A percentile compares a stretch with the other conserved stretches of the same genome.
Conservation (phyloP, 2,113 vertebrate species). For the Progne subis region DNA sequence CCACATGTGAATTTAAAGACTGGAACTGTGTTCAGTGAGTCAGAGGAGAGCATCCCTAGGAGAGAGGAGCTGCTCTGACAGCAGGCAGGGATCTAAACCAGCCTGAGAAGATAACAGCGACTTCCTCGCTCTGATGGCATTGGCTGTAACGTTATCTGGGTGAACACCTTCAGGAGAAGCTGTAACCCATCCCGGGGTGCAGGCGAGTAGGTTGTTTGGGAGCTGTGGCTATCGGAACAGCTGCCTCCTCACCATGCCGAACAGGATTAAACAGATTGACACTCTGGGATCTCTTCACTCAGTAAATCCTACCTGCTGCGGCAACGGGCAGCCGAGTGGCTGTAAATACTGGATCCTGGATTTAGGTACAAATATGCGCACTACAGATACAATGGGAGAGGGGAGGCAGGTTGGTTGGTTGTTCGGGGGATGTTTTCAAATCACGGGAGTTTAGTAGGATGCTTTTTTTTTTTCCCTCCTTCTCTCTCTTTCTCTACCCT, state of each 20-base stretch:
- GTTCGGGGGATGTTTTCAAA: neutral
- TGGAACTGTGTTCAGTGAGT: slow-evolving; percentile 72
- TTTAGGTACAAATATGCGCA: slow-evolving; percentile 80
- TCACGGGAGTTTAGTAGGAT: neutral
- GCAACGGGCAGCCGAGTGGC: slow-evolving; percentile 77
- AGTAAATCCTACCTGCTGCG: slow-evolving; percentile 74
- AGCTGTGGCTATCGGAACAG: neutral
- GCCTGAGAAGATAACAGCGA: neutral
- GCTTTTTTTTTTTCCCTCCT: neutral
- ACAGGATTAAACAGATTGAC: slow-evolving; percentile 80
- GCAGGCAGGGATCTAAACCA: slow-evolving; percentile 37
- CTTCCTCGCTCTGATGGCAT: neutral
- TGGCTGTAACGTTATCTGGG: neutral
- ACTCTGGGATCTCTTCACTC: slow-evolving; percentile 79
- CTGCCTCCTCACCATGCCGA: slow-evolving; percentile 78
- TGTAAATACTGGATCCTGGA: slow-evolving; percentile 98
- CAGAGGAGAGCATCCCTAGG: slow-evolving; percentile 60
- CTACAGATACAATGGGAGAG: neutral
- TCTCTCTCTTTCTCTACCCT: neutral
- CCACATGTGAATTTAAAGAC: slow-evolving; percentile 82
- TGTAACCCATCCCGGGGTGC: neutral
- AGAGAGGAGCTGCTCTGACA: slow-evolving; percentile 35
- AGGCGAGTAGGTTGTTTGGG: neutral
- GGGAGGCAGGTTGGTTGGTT: neutral
- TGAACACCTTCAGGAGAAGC: neutral